Base-by-base conservation (phyloP, 1,140 invertebrate genomes). In the Aphidius ervi region DNA sequence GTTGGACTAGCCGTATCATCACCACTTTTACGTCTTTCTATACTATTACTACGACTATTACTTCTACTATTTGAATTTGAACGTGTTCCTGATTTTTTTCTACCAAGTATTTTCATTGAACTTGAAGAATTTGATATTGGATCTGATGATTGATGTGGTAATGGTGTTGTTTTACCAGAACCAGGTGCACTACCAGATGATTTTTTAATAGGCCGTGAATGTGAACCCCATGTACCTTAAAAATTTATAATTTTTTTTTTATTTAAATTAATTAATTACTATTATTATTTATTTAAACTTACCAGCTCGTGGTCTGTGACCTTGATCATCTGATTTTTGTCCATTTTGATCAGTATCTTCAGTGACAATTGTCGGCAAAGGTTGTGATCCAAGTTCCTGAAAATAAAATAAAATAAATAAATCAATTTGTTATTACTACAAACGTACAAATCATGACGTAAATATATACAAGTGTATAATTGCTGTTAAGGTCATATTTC, bases 1-100 rank as follows among this genome's bases (percentile, higher is more conserved):
- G 87, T 87, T 3, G 88, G 86, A 62, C 86, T 86, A 65, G 86
- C 82, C 59, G 84, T 86, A 59, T 85, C 83, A 62, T 84, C 83
- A 45, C 82, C 83, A 31, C 83, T 84, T 62, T 79, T 82, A 50
- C 84, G 74, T n/a, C 85, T 78, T 68, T 87, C 84, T 56, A 72
- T 81, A 73, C 78, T 87, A 80, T 77, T 87, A 70, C 80, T 87
- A 76, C 83, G 81, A 74, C 62, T 79, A 77, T 67, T 85, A 76
- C 39, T 81, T 67, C 63, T 79, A 78, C 62, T 82, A 75, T 74
- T 84, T 5, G 81, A 82, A 5, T 77, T 79, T 42, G 79, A 82
- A 10, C 77, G 73, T n/a, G 75, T 79, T 2, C 76, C 77, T 8
- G 72, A 73, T 45, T 68, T 65, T 59, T 76, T 78, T 62, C 58